These are phyloP conservation scores for Motacilla alba DNA, from an alignment of 2,113 vertebrate genomes.

Conservation along the genomic window DNA sequence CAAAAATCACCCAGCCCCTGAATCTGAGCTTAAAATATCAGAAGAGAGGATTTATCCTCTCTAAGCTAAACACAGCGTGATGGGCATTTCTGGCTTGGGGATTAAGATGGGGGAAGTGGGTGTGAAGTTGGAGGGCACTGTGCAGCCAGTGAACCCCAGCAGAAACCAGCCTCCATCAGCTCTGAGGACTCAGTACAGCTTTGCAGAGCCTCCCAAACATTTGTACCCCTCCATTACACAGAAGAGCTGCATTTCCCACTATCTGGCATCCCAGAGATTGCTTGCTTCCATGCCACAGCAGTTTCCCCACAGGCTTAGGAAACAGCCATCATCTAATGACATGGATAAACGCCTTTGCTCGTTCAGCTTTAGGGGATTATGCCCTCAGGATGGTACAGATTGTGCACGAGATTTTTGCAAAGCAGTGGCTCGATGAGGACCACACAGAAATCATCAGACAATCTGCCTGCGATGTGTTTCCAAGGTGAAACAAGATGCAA, in stretches of 20 bases:
- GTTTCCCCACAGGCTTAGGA: not conserved
- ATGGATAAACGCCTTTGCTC: slow-evolving; percentile 13
- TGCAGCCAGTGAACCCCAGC: not conserved
- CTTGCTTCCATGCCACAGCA: not conserved
- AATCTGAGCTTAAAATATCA: not conserved
- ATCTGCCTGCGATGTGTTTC: fast-evolving
- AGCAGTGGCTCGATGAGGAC: not conserved
- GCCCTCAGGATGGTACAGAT: not conserved
- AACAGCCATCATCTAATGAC: slow-evolving; percentile 22
- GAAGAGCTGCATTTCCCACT: not conserved
- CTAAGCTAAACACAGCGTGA: not conserved
- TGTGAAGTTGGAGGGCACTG: not conserved
- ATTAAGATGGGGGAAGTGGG: not conserved
- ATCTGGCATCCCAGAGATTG: not conserved
- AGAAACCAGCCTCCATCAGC: not conserved
- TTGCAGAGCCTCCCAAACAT: not conserved
- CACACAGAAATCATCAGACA: not conserved
- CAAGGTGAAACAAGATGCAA: not conserved
- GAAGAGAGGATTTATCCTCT: not conserved
- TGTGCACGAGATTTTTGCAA: not conserved
- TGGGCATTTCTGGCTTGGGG: not conserved
- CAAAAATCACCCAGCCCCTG: not conserved
- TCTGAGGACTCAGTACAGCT: not conserved
- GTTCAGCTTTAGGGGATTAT: slow-evolving; percentile 12
- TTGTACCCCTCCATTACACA: not conserved